Evolutionary conservation across 2,113 vertebrate species (phyloP), one percentile per base, ranked within the genome.

Genomic region (Notarius lentiginosus): DNA sequence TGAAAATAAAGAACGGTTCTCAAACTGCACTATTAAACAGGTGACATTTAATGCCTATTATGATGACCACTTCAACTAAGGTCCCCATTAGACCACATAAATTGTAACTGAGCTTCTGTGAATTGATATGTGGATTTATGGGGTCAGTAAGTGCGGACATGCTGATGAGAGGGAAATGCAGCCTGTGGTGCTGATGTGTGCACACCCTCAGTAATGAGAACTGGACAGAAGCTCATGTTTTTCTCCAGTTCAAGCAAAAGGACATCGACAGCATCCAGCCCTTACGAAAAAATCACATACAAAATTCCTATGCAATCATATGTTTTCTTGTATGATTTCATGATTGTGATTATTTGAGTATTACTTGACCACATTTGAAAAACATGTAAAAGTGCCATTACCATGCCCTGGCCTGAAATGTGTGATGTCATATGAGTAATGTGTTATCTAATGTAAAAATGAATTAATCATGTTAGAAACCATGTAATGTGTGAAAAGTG

Each of bases 81-180:
- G 88, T 89, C 86, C 68, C 89, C 73, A 86, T 92, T 91, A 92
- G 60, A 84, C 56, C 30, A 66, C 88, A 83, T 87, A 85, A 84
- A 89, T 60, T 79, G 34, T 84, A 88, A 91, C 73, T n/a, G 65
- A 90, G 83, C 49, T n/a, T 79, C 51, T 84, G 68, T 95, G 93
- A 93, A 93, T 93, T 91, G 93, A 93, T 92, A 94, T 91, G 92
- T 94, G 92, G 92, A 93, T 94, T 93, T 93, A 93, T 90, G 88
- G 92, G 93, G 92, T 93, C 93, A 93, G 83, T 87, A 91, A 92
- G 87, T 55, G 83, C 18, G 58, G 70, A 49, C 18, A 73, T 84
- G 83, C 55, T 84, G 56, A 60, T 84, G 83, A 84, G 55, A 75
- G 70, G 34, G 82, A 72, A 84, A 75, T 55, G 70, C 72, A 84